Evolutionary conservation across 1,140 invertebrate genomes (phyloP).

Genomic region (Capitella teleta): DNA sequence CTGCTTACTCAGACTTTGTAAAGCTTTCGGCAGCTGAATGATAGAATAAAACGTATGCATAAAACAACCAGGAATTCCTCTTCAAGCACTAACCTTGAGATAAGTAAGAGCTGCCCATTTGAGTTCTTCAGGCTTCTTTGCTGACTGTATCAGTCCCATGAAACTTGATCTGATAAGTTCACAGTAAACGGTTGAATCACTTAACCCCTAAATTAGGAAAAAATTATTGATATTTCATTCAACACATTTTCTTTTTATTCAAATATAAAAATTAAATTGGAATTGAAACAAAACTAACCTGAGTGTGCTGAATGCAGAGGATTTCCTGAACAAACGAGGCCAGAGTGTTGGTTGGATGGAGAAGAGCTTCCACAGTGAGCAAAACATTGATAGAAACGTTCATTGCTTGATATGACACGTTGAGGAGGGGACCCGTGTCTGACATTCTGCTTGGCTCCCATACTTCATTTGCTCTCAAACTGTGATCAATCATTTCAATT

Average conservation of each 20-base stretch:
- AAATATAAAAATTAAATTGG: no score
- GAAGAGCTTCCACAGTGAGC: slow-evolving; percentile 32
- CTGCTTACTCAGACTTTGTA: no score
- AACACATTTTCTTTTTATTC: no score
- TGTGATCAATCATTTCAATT: no score
- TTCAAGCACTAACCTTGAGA: slow-evolving; percentile 62
- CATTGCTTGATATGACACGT: slow-evolving; percentile 19
- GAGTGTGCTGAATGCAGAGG: slow-evolving; percentile 67
- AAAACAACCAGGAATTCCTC: no score
- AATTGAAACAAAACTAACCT: slow-evolving; percentile 47
- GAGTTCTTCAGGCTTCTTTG: slow-evolving; percentile 60
- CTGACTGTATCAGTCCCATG: slow-evolving; percentile 65
- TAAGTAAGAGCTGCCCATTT: slow-evolving; percentile 89
- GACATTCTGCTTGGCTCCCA: no score
- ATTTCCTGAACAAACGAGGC: slow-evolving; percentile 67
- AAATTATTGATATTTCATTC: no score
- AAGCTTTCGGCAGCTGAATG: no score
- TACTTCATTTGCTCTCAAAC: no score
- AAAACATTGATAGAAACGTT: slow-evolving; percentile 28
- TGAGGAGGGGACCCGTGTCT: no score
- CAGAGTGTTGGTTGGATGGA: slow-evolving; percentile 54
- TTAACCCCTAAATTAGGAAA: slow-evolving; percentile 24
- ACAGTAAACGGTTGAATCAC: slow-evolving; percentile 55
- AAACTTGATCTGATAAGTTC: slow-evolving; percentile 80
- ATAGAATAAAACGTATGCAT: no score